Evolutionary conservation across 2,113 vertebrate genomes (phyloP).

Genomic region (Alethe diademata): DNA sequence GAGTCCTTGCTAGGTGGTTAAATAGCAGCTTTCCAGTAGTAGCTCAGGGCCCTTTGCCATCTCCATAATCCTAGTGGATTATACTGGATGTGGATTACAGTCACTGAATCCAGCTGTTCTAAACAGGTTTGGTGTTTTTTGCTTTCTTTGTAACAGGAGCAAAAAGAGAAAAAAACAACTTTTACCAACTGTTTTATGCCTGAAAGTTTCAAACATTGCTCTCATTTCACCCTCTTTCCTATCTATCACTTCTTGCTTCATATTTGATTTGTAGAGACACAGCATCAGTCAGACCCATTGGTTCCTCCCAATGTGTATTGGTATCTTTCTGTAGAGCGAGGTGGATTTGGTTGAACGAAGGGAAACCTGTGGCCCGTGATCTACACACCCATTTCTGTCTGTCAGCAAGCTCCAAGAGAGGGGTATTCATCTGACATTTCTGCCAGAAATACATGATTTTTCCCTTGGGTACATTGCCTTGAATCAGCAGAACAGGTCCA

Average conservation of each 20-base stretch:
- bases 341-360: background rate
- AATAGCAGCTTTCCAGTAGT: background rate
- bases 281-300: rapidly evolving
- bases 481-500: background rate
- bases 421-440: background rate
- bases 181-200: background rate
- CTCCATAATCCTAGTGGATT: background rate
- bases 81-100: background rate
- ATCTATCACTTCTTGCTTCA: background rate
- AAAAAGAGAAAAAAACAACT: background rate
- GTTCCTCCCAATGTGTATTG: background rate
- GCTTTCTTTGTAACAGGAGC: background rate
- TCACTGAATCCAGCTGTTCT: background rate
- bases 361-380: background rate
- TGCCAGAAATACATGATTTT: background rate
- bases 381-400: background rate
- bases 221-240: background rate
- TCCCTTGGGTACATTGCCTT: background rate
- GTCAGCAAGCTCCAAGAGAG: background rate
- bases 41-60: background rate
- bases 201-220: background rate
- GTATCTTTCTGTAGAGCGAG: background rate
- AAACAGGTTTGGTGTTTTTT: background rate
- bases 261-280: background rate
- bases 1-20: background rate